phyloP scores from a whole-genome alignment of 2,797 vertebrate species.

The Anomalospiza imberbis region DNA sequence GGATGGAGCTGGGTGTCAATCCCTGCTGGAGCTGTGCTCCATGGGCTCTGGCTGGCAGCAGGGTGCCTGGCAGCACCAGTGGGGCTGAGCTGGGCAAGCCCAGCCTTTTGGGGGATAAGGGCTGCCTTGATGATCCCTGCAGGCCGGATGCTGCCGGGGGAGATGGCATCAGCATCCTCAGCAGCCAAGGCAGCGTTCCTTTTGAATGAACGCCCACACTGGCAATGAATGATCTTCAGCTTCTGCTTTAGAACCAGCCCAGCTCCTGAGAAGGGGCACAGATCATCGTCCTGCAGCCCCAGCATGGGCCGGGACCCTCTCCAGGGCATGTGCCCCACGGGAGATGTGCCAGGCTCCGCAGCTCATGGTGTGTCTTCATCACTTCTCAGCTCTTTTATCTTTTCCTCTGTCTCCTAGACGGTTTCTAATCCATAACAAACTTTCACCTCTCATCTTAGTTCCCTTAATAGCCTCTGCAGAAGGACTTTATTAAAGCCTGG shows the following conservation, averaged over 20 bases:
- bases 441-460: neutral
- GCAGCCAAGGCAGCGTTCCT: neutral
- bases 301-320: fast-evolving
- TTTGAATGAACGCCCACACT: neutral
- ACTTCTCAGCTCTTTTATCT: neutral
- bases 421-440: neutral
- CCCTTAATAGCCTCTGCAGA: neutral
- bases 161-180: neutral
- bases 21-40: fast-evolving
- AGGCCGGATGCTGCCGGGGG: neutral
- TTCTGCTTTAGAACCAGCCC: neutral
- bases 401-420: neutral
- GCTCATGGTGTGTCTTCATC: fast-evolving
- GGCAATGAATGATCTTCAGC: neutral
- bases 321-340: fast-evolving
- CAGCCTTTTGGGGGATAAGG: neutral
- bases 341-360: neutral
- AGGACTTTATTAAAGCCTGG: conserved; percentile 11
- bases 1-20: neutral
- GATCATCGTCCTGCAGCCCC: neutral
- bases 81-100: neutral
- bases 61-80: neutral
- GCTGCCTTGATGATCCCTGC: neutral
- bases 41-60: fast-evolving
- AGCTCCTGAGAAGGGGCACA: fast-evolving